Percentiles rank a stretch among this genome's conserved stretches.
Conservation (phyloP, 2,797 vertebrate species). For the Tamandua tetradactyla region DNA sequence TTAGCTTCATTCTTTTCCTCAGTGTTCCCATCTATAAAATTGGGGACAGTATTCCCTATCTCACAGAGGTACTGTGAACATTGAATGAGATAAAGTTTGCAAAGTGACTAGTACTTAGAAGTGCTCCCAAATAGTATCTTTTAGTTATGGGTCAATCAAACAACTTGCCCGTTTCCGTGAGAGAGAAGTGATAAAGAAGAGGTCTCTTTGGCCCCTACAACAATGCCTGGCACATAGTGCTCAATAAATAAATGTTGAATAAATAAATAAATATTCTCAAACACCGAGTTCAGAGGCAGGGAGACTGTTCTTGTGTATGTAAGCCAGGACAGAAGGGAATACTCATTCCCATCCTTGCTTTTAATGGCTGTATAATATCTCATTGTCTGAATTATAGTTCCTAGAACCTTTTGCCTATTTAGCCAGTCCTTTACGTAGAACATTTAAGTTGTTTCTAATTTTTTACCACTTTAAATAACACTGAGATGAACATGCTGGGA, state of each 20-base stretch:
- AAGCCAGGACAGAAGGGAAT: not conserved
- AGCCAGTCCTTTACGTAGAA: not conserved
- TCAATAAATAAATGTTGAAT: conserved; percentile 8
- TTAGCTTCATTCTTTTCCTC: conserved; percentile 12
- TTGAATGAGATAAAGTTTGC: conserved; percentile 18
- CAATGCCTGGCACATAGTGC: not conserved
- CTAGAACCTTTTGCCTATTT: not conserved
- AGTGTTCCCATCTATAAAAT: conserved; percentile 49
- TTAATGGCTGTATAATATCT: not conserved
- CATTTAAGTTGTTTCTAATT: not conserved
- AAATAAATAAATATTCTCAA: not conserved
- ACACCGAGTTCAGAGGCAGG: not conserved
- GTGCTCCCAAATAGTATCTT: not conserved
- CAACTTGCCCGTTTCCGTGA: not conserved
- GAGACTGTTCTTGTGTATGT: not conserved
- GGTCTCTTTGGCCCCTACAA: not conserved
- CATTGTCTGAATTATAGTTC: not conserved
- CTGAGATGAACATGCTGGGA: not conserved
- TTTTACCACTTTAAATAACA: conserved; percentile 10
- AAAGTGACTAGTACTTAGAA: conserved; percentile 14
- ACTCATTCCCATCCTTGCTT: not conserved
- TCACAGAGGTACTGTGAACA: not conserved
- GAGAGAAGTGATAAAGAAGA: conserved; percentile 15
- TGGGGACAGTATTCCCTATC: not conserved
- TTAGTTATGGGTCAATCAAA: not conserved